Conservation (phyloP, 2,113 vertebrate species). For the Oxyura jamaicensis region DNA sequence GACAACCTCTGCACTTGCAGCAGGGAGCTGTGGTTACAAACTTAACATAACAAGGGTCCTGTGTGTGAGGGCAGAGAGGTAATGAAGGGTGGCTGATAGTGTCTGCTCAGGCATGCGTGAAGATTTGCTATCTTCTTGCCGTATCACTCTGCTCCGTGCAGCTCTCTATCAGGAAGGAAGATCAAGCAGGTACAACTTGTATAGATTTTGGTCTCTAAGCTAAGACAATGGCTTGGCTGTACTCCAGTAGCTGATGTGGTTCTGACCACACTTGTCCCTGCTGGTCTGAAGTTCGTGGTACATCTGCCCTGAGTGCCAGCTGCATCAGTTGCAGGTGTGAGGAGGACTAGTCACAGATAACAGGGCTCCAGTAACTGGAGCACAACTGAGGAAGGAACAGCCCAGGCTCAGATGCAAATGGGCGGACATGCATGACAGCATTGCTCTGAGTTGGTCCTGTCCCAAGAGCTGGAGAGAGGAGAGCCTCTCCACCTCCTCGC, state of each 20-base stretch:
- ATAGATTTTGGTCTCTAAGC: neutral
- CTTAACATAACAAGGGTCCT: neutral
- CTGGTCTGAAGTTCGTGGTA: neutral
- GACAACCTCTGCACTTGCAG: neutral
- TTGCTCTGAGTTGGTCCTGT: neutral
- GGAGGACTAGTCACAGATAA: neutral
- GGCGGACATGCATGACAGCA: accelerated
- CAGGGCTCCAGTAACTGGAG: neutral
- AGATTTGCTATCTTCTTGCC: neutral
- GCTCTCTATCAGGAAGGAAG: neutral
- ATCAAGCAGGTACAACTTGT: neutral
- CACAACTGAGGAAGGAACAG: neutral
- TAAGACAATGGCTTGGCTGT: neutral
- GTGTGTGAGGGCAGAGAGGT: neutral
- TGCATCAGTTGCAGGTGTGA: accelerated
- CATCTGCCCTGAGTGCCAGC: neutral
- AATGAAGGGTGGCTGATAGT: neutral
- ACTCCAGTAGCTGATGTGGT: neutral
- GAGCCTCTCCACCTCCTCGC: neutral
- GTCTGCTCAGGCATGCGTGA: neutral
- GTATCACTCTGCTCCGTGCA: neutral
- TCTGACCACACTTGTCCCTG: neutral
- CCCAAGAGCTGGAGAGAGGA: neutral
- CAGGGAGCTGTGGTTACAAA: neutral
- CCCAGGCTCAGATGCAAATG: neutral